phyloP scores from a whole-genome alignment of 1,140 invertebrate species.

The Lepidurus couesii region DNA sequence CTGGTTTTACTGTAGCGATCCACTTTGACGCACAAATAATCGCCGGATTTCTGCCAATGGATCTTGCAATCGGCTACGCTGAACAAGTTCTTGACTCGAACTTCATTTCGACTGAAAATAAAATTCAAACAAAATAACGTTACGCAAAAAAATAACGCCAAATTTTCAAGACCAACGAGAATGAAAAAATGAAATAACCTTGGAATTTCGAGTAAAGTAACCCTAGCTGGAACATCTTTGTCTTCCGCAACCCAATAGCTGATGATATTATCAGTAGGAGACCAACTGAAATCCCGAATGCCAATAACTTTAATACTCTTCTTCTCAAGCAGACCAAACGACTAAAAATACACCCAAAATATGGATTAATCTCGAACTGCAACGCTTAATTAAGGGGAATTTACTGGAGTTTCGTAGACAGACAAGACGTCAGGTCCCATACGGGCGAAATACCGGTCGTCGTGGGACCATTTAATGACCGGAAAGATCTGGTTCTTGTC shows the following conservation, averaged over 20 bases:
- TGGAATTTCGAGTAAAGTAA: conserved; percentile 76
- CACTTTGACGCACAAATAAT: conserved; percentile 96
- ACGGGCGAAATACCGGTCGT: conserved; percentile 93
- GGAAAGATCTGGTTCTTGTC: conserved; percentile 81
- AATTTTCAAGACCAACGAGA: too few relatives aligned
- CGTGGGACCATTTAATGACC: conserved; percentile 93
- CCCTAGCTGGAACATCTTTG: conserved; percentile 79
- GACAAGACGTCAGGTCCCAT: conserved; percentile 78
- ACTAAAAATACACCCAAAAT: conserved; percentile 47
- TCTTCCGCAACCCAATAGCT: conserved; percentile 99
- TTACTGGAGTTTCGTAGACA: conserved; percentile 88
- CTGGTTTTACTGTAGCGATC: conserved; percentile 92
- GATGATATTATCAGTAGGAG: conserved; percentile 90
- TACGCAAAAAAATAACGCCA: not conserved
- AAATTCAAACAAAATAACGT: conserved; percentile 36
- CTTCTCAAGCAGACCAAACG: conserved; percentile 86
- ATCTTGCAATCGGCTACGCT: conserved; percentile 97
- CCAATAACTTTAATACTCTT: conserved; percentile 81
- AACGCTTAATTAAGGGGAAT: conserved; percentile 42
- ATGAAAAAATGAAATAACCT: conserved; percentile 47
- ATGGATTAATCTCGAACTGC: not conserved
- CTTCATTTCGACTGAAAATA: conserved; percentile 67
- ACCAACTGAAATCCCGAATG: conserved; percentile 95
- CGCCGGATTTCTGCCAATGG: conserved; percentile 98
- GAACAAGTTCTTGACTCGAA: conserved; percentile 94